phyloP scores from a whole-genome alignment of 2,888 invertebrate species.

The Mamestra brassicae region DNA sequence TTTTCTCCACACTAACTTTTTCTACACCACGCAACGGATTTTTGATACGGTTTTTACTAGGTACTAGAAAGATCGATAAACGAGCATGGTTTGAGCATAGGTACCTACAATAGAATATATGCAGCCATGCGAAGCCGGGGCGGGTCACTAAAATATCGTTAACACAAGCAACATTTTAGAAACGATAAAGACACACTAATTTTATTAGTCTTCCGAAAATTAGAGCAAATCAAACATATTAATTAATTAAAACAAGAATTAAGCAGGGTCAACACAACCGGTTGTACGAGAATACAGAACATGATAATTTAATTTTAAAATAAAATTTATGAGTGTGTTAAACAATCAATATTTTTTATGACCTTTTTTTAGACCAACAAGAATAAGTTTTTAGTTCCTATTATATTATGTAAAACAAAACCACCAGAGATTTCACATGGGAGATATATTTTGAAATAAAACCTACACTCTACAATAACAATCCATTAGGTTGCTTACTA shows the following conservation, averaged over 20 bases:
- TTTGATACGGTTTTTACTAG: no score
- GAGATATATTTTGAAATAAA: no score
- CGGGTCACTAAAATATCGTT: no score
- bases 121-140: no score
- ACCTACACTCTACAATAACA: neutral
- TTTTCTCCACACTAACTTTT: no score
- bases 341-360: neutral
- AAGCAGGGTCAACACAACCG: neutral
- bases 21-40: no score
- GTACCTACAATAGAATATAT: no score
- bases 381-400: no score
- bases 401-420: no score
- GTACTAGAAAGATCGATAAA: no score
- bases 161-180: neutral
- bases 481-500: neutral
- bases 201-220: neutral
- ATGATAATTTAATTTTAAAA: neutral
- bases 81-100: no score
- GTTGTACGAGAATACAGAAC: slow-evolving; percentile 1
- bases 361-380: neutral
- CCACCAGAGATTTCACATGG: no score
- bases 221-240: neutral
- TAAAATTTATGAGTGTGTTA: neutral
- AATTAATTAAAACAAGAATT: neutral
- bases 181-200: neutral